Base-by-base conservation (phyloP, 23 tunicate species). In the Styela clava region DNA sequence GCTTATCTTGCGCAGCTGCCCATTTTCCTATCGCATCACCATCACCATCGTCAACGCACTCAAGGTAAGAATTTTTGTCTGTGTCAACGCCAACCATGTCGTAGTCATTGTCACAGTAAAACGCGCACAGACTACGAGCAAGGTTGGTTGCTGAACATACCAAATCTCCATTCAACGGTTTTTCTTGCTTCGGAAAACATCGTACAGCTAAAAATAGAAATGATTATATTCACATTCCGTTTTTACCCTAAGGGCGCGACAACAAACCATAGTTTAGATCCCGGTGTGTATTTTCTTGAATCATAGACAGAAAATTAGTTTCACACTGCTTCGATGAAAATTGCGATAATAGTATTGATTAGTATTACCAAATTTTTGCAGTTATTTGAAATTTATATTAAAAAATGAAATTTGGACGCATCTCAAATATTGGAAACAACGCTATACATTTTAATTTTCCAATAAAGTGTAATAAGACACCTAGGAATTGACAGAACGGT, bases 1-100 rank as follows among this genome's bases (percentile, higher is more conserved):
- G 31, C 71, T 25, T 29, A 0, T 1, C 36, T 28, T 31, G 9
- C 69, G 69, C 27, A 73, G 78, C 12, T 16, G 26, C 16, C 78
- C 78, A 73, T 16, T 1, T 1, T 24, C 78, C 78, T 0, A 1
- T 16, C 16, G 20, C 69, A 34, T 73, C 78, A 31, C 78, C 78
- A 34, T 73, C 52, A n/a, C 78, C 78, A 34, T 73, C 78, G 69
- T 73, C 78, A 23, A 25, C 32, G 69, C 78, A 73, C 20, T 25
- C 32, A 19, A 31, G 9, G 27, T 73, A 34, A 32, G 37, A 16
- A 1, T 31, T 31, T 21, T 31, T 73, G 78, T 33, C 78, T 34
- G 35, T 34, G 31, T 28, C 31, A 28, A 73, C 21, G 12, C 78
- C 78, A 0, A n/a, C 78, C 78, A 73, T n/a, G 0, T 73, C 78